Conservation (phyloP, 2,888 invertebrate genomes). For the Penaeus monodon region DNA sequence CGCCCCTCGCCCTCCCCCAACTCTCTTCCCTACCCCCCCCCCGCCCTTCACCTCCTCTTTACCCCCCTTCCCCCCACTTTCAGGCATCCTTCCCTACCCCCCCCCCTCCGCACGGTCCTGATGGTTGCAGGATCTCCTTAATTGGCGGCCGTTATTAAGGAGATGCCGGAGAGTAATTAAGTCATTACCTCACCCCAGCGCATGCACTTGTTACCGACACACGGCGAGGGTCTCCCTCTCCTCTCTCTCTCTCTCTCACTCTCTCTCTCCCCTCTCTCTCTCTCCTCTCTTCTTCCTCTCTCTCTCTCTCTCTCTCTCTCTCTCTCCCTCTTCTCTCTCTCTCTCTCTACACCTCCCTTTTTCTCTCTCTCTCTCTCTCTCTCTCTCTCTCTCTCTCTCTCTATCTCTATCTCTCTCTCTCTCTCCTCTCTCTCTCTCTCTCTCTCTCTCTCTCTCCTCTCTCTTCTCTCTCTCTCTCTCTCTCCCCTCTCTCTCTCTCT, state of each 20-base stretch:
- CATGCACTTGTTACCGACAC: too few species aligned
- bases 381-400: neutral
- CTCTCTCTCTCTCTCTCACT: slow-evolving; percentile 22
- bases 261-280: slow-evolving; percentile 8
- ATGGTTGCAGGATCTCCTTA: neutral
- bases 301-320: slow-evolving; percentile 18
- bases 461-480: neutral
- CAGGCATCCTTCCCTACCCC: neutral
- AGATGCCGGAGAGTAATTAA: too few species aligned
- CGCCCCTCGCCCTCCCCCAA: neutral
- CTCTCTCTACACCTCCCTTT: neutral
- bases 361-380: neutral
- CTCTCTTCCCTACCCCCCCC: neutral
- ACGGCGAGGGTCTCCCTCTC: neutral
- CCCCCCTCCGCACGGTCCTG: too few species aligned
- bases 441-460: neutral
- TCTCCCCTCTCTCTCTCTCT: neutral
- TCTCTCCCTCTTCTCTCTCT: neutral
- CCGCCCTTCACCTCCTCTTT: neutral
- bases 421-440: neutral
- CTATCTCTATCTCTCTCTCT: neutral
- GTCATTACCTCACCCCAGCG: too few species aligned
- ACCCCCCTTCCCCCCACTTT: neutral
- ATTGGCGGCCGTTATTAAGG: too few species aligned
- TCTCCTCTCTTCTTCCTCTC: too few species aligned